These are phyloP conservation scores for Apis dorsata DNA, from an alignment of 1,140 invertebrate species.

Conservation along the genomic window DNA sequence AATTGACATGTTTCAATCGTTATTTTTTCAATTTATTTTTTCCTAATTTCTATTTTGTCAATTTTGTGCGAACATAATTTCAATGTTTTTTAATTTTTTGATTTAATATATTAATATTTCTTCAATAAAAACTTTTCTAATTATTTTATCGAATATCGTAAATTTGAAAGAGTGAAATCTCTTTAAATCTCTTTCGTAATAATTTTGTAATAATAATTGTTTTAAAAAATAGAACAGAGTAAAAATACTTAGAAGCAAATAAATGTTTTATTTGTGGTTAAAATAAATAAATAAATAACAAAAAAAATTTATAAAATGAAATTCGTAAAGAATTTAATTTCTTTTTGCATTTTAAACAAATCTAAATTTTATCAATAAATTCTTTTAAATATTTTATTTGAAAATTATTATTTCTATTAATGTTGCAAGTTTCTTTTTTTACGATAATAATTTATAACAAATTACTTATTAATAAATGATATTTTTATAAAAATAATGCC, in stretches of 20 bases:
- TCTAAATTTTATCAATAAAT: too few species aligned
- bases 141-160: background rate
- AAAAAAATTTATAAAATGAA: too few species aligned
- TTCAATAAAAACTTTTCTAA: background rate
- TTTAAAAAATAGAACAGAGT: background rate
- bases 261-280: background rate
- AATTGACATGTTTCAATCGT: slow-evolving; percentile 22
- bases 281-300: too few species aligned
- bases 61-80: slow-evolving; percentile 3
- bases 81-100: background rate
- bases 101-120: slow-evolving; percentile 14
- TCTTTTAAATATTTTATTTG: too few species aligned
- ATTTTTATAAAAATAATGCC: too few species aligned
- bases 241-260: background rate
- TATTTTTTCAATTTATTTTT: slow-evolving; percentile 44
- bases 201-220: too few species aligned
- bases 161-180: background rate
- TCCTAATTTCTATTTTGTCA: slow-evolving; percentile 29
- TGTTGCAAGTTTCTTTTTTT: too few species aligned
- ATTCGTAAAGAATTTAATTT: too few species aligned
- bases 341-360: too few species aligned
- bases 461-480: too few species aligned
- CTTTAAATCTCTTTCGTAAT: background rate
- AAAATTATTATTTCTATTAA: too few species aligned
- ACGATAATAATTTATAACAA: too few species aligned